Evolutionary conservation across 2,797 vertebrate species (phyloP), one percentile per base, ranked within the genome.

Genomic region (Sebastes nivosus): DNA sequence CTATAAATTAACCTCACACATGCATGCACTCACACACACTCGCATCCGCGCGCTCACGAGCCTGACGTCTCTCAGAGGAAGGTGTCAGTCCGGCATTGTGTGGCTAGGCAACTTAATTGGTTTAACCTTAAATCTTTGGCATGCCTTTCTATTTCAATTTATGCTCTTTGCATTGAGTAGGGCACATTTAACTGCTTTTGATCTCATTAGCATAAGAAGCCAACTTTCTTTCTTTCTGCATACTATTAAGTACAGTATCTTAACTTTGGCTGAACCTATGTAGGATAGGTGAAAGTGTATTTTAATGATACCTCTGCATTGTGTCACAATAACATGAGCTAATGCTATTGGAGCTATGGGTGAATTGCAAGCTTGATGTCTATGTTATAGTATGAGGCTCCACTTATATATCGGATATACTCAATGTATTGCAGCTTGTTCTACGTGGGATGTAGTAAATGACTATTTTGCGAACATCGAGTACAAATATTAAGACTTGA

Each of bases 101-200:
- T 36, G 57, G 69, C 81, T 20, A n/a, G 80, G 83, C 88, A 86
- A 86, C 88, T 92, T 93, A 92, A 94, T 88, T 91, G 91, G 91
- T 93, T 95, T 93, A 94, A 91, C 88, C 89, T 90, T 88, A 90
- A 92, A 85, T 92, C 91, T 90, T 65, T 81, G 86, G 50, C 88
- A 83, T 76, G 84, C 75, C 76, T 85, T 83, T 87, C 86, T 52
- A 72, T 89, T 90, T 80, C 42, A 78, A 25, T 86, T 75, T 75
- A 67, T 25, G 24, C 60, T 75, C 82, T 71, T 64, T 80, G 72
- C 76, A 81, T 77, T 42, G 59, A 81, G 77, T 4, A 7, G 2
- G 25, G 14, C 60, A 12, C 76, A 70, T 84, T 68, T 68, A 84
- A 76, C 72, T 42, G 68, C 59, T 73, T 77, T 75, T 9, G 2